Base-by-base conservation (phyloP, 2,888 invertebrate species). In the Alsophila aescularia region DNA sequence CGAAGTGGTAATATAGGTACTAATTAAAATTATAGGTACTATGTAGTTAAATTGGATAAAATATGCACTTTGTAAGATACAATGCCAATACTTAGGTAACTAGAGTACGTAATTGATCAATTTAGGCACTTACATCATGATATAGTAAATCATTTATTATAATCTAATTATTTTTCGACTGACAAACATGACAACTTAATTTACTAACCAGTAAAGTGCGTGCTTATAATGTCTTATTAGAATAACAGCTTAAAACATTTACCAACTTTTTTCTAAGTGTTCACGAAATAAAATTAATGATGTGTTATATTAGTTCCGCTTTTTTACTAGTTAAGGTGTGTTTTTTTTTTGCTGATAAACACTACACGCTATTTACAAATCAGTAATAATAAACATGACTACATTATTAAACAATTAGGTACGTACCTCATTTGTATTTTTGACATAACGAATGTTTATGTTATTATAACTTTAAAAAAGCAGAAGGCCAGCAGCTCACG, bases 401-500 rank as follows among this genome's bases (percentile, higher is more conserved):
- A 54, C 56, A 62, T 70, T 68, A 52, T 55, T 58, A 16, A 66
- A 62, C 62, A 69, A 70, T 74, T 72, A 59, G 47, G 7, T 32
- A 29, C 0, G 27, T 36, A 63, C 54, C 3, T 18, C n/a, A n/a
- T n/a, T n/a, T n/a, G n/a, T n/a, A n/a, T n/a, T n/a, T n/a, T n/a
- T n/a, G n/a, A n/a, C n/a, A n/a, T n/a, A n/a, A n/a, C n/a, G n/a
- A n/a, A n/a, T n/a, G n/a, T n/a, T n/a, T n/a, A n/a, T n/a, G n/a
- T n/a, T n/a, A n/a, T n/a, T n/a, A n/a, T n/a, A n/a, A n/a, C n/a
- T n/a, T n/a, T n/a, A n/a, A n/a, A n/a, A n/a, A n/a, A n/a, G n/a
- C n/a, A n/a, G n/a, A n/a, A n/a, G n/a, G n/a, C n/a, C n/a, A n/a
- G n/a, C n/a, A n/a, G n/a, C n/a, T n/a, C n/a, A n/a, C n/a, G n/a